These are phyloP conservation scores for Pilophorus perplexus DNA, from an alignment of 2,888 invertebrate species.

Conservation along the genomic window DNA sequence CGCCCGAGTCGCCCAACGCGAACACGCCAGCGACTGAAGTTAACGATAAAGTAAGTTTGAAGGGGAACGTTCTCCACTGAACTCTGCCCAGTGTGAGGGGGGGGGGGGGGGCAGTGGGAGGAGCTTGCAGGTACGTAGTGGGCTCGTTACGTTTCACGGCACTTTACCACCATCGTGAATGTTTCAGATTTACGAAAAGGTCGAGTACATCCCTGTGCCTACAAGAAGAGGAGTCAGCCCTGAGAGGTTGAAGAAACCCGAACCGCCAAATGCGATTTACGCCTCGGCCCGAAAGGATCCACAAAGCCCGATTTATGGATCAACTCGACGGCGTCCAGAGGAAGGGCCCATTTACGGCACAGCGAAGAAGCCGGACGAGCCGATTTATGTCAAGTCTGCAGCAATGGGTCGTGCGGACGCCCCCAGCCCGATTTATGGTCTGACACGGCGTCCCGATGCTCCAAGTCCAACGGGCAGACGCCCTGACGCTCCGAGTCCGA, in stretches of 20 bases:
- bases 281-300: slow-evolving; percentile 20
- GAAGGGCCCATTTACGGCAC: slow-evolving; percentile 11
- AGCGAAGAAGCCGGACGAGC: slow-evolving; percentile 10
- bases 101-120: too few relatives aligned
- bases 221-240: slow-evolving; percentile 21
- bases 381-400: background rate
- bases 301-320: background rate
- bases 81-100: too few relatives aligned
- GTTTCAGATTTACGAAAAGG: slow-evolving; percentile 36
- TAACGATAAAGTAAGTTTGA: slow-evolving; percentile 28
- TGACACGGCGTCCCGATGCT: background rate
- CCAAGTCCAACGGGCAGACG: background rate
- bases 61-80: too few relatives aligned
- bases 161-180: too few relatives aligned
- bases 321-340: too few relatives aligned
- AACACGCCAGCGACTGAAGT: background rate
- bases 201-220: slow-evolving; percentile 30
- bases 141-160: too few relatives aligned
- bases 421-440: slow-evolving; percentile 11
- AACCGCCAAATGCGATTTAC: slow-evolving; percentile 6
- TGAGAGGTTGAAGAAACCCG: background rate
- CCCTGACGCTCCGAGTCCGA: slow-evolving; percentile 4
- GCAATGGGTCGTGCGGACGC: background rate
- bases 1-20: background rate
- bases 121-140: too few relatives aligned